Base-by-base conservation (phyloP, 2,888 invertebrate genomes). In the Anodontia alba region DNA sequence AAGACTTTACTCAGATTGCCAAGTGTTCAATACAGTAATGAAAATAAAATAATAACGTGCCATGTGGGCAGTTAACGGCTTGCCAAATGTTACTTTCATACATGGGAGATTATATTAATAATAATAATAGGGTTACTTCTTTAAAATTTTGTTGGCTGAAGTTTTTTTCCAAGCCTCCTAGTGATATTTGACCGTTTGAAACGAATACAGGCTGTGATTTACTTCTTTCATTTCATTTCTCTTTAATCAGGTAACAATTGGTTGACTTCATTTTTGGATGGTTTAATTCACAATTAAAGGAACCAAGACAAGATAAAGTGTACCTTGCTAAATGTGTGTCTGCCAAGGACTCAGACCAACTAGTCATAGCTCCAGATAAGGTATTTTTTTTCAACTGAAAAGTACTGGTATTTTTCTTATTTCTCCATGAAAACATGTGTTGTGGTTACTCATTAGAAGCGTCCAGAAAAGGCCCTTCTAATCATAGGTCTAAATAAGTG, bases 81-180 rank as follows among this genome's bases (percentile, higher is more conserved):
- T 26, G 23, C 62, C 62, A 62, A 62, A 31, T 62, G 62, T 62
- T 62, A 20, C 62, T 33, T 62, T 62, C 62, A 26, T 29, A 62
- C 33, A 31, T 62, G 54, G 15, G 54, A 1, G 3, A 26, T 33
- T 3, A 20, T 33, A 33, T 62, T 62, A 33, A 33, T 62, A 62
- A 62, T 62, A 62, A 62, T 20, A 8, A 33, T 29, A 29, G 23
- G 62, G 62, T 62, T 62, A 33, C 62, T 62, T 31, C 33, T 62
- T 62, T 38, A 8, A 38, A 62, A 33, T 31, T 29, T 62, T 62
- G 33, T 33, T 62, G 2, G 62, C 10, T 17, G 1, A 62, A 20
- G 1, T 33, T 15, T 62, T 62, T 33, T 62, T 10, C 33, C 29
- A 1, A 1, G 29, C 54, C 33, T 54, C 62, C 62, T 62, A 33